A percentile compares a stretch with the other conserved stretches of the same genome.
phyloP scores from a whole-genome alignment of 2,888 invertebrate species.

The Caenorhabditis zanzibari region DNA sequence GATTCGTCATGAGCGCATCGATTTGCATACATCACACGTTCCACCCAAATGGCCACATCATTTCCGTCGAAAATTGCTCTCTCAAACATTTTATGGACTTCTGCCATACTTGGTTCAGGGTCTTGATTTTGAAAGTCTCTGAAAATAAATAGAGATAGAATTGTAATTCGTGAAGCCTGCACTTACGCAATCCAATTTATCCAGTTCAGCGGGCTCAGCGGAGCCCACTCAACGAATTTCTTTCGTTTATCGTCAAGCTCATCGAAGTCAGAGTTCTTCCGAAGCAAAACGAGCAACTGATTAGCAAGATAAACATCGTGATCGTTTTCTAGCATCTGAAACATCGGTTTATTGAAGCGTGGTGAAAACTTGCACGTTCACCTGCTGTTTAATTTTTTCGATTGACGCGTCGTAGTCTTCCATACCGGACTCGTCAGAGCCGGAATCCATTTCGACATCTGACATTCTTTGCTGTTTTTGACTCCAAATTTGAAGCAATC shows the following conservation, averaged over 20 bases:
- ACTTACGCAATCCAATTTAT: slow-evolving; percentile 69
- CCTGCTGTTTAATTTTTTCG: slow-evolving; percentile 42
- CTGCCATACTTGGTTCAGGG: slow-evolving; percentile 20
- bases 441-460: slow-evolving; percentile 55
- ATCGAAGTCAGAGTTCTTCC: slow-evolving; percentile 67
- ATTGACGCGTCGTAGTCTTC: slow-evolving; percentile 59
- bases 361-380: neutral
- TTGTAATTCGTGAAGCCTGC: neutral
- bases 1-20: neutral
- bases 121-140: slow-evolving; percentile 34
- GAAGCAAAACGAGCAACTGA: slow-evolving; percentile 46
- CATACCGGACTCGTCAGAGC: slow-evolving; percentile 45
- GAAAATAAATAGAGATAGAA: neutral
- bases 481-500: neutral
- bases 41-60: slow-evolving; percentile 56
- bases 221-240: slow-evolving; percentile 39
- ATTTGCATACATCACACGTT: slow-evolving; percentile 41
- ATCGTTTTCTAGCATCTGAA: slow-evolving; percentile 64
- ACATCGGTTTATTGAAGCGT: neutral
- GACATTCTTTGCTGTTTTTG: slow-evolving; percentile 44
- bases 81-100: slow-evolving; percentile 58
- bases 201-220: slow-evolving; percentile 64
- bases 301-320: slow-evolving; percentile 39
- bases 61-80: slow-evolving; percentile 58
- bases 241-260: slow-evolving; percentile 59